Evolutionary conservation across 2,113 vertebrate genomes (phyloP), one percentile per base, ranked within the genome.

Genomic region (Pygoscelis adeliae): DNA sequence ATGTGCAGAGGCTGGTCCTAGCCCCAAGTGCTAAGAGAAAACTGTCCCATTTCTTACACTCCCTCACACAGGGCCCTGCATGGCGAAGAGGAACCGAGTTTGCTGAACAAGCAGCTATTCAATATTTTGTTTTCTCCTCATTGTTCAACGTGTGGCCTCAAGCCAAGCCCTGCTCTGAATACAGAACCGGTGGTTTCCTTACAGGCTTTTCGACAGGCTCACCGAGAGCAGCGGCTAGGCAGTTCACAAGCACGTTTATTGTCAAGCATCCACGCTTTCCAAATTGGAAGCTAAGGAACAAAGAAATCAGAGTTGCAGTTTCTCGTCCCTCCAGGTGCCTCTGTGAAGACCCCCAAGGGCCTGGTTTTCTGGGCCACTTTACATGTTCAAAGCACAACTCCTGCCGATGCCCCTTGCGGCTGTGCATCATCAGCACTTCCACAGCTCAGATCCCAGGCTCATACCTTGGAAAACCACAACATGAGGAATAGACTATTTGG

Each of bases 21-120:
- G 58, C 27, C 30, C 32, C 52, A 76, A 10, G 23, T 20, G 8
- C 46, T 29, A 20, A 40, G 42, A 55, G 36, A 59, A 82, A 85
- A 72, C 62, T 36, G 67, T 59, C 62, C 36, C 59, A 52, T 36
- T 49, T 42, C 80, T 13, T 3, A 38, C 10, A 20, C 47, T 72
- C 63, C 42, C 27, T 96, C 73, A 79, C 4, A 0, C 82, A 90
- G 66, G 49, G 90, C 87, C 50, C 90, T 93, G 83, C 55, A 30
- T 0, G 0, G 90, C 88, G 83, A 87, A 73, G 79, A 93, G 95
- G 92, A 97, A 93, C 72, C 9, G 63, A 20, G 85, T 83, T 94
- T 93, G 93, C 95, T 87, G 92, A 97, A 97, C 94, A 96, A 95
- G 95, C 95, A 97, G 96, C 97, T 93, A 97, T 97, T 97, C 90